Evolutionary conservation across 1,140 invertebrate genomes (phyloP).

Genomic region (Leptinotarsa undecemlineata): DNA sequence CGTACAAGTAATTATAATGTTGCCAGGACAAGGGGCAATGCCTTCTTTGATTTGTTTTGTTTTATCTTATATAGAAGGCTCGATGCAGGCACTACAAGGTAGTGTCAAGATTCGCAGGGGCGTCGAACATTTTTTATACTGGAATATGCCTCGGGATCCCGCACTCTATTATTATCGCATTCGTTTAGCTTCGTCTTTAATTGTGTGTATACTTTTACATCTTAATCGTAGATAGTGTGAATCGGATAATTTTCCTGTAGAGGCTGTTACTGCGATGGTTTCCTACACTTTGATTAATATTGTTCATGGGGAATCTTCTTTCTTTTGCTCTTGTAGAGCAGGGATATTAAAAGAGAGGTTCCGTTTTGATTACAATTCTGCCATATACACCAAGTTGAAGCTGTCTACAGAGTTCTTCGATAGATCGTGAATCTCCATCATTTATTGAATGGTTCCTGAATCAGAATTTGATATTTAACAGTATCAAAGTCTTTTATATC

Average conservation of each 20-base stretch:
- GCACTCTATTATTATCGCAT: slow-evolving; percentile 44
- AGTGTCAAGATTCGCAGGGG: slow-evolving; percentile 39
- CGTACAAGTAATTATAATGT: slow-evolving; percentile 37
- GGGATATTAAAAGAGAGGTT: too few relatives aligned
- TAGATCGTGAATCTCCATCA: too few relatives aligned
- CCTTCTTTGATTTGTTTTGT: slow-evolving; percentile 29
- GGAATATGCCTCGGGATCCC: slow-evolving; percentile 36
- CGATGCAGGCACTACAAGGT: slow-evolving; percentile 28
- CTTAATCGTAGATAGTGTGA: slow-evolving; percentile 23
- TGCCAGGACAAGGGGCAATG: slow-evolving; percentile 30
- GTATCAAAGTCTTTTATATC: too few relatives aligned
- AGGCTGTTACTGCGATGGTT: neutral
- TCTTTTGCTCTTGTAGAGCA: too few relatives aligned
- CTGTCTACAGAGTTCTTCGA: too few relatives aligned
- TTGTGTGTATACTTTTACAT: slow-evolving; percentile 36
- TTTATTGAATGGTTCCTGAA: too few relatives aligned
- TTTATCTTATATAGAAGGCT: slow-evolving; percentile 35
- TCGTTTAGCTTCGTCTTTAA: slow-evolving; percentile 36
- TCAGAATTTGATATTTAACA: too few relatives aligned
- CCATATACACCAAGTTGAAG: too few relatives aligned
- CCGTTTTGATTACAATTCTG: too few relatives aligned
- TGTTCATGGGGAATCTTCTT: neutral
- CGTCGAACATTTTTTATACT: slow-evolving; percentile 35
- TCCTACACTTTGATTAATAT: neutral
- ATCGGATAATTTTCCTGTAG: neutral